Percentiles rank a stretch among this genome's conserved stretches.
phyloP scores from a whole-genome alignment of 2,113 vertebrate species.

The Cyanistes caeruleus region DNA sequence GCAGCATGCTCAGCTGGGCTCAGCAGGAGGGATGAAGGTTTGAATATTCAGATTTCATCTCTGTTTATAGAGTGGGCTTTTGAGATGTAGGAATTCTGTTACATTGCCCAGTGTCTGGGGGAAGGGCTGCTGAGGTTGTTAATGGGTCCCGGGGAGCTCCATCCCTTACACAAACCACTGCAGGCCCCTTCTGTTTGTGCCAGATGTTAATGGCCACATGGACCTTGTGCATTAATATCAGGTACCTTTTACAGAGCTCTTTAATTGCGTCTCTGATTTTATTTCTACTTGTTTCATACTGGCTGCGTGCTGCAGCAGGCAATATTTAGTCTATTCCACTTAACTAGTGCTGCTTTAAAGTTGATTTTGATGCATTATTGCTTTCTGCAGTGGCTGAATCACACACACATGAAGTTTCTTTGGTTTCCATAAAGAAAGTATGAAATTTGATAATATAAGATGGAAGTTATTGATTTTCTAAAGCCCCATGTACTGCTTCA shows the following conservation, averaged over 20 bases:
- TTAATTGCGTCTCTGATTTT: background rate
- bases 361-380: background rate
- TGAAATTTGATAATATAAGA: background rate
- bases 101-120: background rate
- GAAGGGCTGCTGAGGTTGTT: constrained; percentile 16
- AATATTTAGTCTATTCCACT: background rate
- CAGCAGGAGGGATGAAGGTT: constrained; percentile 3
- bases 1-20: constrained; percentile 63
- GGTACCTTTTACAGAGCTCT: background rate
- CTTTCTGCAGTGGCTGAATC: background rate
- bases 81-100: constrained; percentile 53
- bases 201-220: background rate
- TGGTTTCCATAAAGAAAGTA: background rate
- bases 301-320: background rate
- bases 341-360: background rate
- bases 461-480: background rate
- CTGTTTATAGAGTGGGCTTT: constrained; percentile 43
- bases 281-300: background rate
- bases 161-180: background rate
- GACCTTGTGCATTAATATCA: background rate
- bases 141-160: background rate
- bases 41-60: constrained; percentile 66
- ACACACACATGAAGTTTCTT: background rate
- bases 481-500: background rate
- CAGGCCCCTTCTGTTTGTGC: background rate